Evolutionary conservation across 1,140 invertebrate species (phyloP), one percentile per base, ranked within the genome.

Genomic region (Ips typographus): DNA sequence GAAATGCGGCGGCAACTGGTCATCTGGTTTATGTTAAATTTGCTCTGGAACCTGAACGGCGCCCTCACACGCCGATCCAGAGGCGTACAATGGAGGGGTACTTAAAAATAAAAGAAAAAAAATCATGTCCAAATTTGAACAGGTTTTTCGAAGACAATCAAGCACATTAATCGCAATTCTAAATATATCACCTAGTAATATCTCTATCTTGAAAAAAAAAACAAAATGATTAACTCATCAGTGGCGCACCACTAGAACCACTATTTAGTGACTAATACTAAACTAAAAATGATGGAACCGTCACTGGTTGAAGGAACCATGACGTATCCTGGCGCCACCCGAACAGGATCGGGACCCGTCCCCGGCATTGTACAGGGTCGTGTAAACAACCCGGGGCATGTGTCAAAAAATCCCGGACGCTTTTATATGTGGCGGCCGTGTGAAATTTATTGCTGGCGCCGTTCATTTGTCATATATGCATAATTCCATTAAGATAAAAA

Each of bases 11-110:
- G 44, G 49, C 68, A 59, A 62, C 3, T 53, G 70, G 70, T 71
- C 70, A 71, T 71, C 70, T 71, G 70, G 70, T 71, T 71, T 68
- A 68, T 71, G 63, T 71, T 57, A 63, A 22, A 22, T 22, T 22
- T 22, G 22, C 22, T 22, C 38, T 52, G 51, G 64, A 40, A 51
- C 39, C 40, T 22, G 42, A 65, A 64, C 49, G 58, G 65, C 65
- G 56, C 70, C 70, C 58, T 22, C 70, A 71, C 65, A 71, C 52
- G 59, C 42, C 41, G 53, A 36, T 39, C 57, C 57, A 59, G 57
- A 42, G 38, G 40, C 38, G 57, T 59, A 59, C 44, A 49, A 22
- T 22, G 22, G 44, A 49, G 44, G 44, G 6, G 53, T 39, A 56
- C 53, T 36, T 6, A 56, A 36, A 56, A 49, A 22, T 7, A 49